phyloP scores from a whole-genome alignment of 1,140 invertebrate species.

The Akabosia matsudoensis region DNA sequence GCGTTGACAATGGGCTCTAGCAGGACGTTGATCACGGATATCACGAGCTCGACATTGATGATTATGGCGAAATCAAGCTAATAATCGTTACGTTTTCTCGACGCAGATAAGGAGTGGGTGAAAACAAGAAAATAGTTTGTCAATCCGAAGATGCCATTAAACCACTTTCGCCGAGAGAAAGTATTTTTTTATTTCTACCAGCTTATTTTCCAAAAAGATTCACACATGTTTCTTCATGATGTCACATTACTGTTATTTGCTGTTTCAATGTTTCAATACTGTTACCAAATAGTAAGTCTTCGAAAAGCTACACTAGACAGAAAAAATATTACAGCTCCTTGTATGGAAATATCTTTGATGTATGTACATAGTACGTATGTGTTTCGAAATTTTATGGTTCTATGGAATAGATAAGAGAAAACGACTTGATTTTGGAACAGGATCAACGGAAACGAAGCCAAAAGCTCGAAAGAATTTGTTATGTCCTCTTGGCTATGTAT shows the following conservation, averaged over 20 bases:
- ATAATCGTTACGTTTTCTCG: neutral
- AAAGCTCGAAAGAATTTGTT: constrained; percentile 8
- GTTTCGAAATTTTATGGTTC: too few relatives aligned
- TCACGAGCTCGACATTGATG: neutral
- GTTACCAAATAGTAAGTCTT: too few relatives aligned
- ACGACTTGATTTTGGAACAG: constrained; percentile 13
- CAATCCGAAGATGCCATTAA: neutral
- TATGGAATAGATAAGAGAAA: neutral
- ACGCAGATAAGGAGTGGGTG: neutral
- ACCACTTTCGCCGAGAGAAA: too few relatives aligned
- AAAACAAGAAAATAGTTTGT: neutral
- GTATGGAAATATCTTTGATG: neutral
- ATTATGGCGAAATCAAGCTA: constrained; percentile 14
- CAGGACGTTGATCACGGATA: neutral
- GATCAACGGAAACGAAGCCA: constrained; percentile 18
- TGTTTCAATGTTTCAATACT: too few relatives aligned
- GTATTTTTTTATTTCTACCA: neutral
- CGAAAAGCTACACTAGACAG: too few relatives aligned
- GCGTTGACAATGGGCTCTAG: too few relatives aligned
- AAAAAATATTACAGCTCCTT: too few relatives aligned
- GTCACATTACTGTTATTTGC: too few relatives aligned
- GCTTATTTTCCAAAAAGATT: too few relatives aligned
- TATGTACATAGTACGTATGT: neutral
- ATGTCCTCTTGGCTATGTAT: neutral
- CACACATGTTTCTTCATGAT: too few relatives aligned